phyloP scores from a whole-genome alignment of 92 coral and sea anemone genomes.

The Micromussa lordhowensis region DNA sequence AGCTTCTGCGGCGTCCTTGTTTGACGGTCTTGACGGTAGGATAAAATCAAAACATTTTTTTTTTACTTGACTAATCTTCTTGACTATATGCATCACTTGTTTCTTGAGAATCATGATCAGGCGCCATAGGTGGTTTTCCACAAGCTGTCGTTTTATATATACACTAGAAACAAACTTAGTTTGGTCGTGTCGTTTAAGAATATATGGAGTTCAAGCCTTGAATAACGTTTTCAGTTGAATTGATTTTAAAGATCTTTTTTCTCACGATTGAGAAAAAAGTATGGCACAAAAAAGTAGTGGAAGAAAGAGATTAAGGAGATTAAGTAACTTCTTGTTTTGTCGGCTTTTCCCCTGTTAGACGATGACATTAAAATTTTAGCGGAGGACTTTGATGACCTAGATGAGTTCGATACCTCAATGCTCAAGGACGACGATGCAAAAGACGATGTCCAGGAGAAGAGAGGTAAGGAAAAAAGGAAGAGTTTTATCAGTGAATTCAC shows the following conservation, averaged over 20 bases:
- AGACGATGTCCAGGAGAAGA: neutral
- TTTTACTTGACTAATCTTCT: neutral
- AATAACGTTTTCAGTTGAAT: neutral
- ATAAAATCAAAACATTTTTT: neutral
- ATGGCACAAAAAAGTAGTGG: neutral
- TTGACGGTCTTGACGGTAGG: conserved; percentile 37
- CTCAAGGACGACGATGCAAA: neutral
- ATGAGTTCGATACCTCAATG: neutral
- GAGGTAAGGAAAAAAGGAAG: neutral
- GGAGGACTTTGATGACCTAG: conserved; percentile 2
- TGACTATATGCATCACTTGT: neutral
- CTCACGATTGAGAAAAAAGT: neutral
- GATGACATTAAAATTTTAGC: conserved; percentile 8
- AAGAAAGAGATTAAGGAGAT: neutral
- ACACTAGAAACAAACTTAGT: neutral
- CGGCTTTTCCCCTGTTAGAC: neutral
- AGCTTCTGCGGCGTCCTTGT: conserved; percentile 13
- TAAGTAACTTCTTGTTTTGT: neutral
- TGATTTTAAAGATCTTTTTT: neutral
- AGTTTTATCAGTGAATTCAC: neutral
- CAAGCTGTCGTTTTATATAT: neutral
- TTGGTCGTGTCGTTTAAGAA: neutral
- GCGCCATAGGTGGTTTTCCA: neutral
- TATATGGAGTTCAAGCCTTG: neutral
- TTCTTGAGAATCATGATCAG: neutral